Evolutionary conservation across 2,888 invertebrate species (phyloP).

Genomic region (Synergus laeviventris): DNA sequence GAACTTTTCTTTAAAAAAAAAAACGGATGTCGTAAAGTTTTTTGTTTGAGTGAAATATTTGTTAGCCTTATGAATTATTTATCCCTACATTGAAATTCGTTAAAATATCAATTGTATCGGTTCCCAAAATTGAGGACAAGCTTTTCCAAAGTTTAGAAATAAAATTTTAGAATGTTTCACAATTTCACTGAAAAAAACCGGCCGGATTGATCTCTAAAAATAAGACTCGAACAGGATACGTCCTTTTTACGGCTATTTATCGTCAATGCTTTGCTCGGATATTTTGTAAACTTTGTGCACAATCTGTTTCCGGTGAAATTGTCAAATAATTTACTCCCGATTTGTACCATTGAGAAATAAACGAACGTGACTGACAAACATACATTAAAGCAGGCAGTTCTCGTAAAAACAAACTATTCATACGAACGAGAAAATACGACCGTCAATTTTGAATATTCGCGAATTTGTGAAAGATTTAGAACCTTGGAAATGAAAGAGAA

Average conservation of each 20-base stretch:
- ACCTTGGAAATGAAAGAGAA: slow-evolving; percentile 10
- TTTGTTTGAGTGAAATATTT: background rate
- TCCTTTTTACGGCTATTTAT: background rate
- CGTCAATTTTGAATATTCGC: slow-evolving; percentile 27
- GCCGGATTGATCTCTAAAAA: background rate
- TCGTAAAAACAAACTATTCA: slow-evolving; percentile 27
- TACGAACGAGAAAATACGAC: slow-evolving; percentile 5
- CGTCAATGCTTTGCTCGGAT: background rate
- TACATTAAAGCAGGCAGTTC: background rate
- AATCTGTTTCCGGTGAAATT: slow-evolving; percentile 36
- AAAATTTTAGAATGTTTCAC: background rate
- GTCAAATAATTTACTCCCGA: slow-evolving; percentile 22
- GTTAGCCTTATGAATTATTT: background rate
- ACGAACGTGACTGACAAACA: slow-evolving; percentile 23
- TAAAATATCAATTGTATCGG: too few relatives aligned
- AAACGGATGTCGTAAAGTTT: background rate
- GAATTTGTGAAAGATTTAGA: slow-evolving; percentile 22
- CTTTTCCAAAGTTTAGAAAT: slow-evolving; percentile 15
- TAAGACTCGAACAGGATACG: background rate
- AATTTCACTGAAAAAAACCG: background rate
- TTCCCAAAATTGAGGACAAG: background rate
- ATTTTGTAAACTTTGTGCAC: slow-evolving; percentile 28
- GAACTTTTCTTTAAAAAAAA: background rate
- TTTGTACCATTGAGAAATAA: slow-evolving; percentile 15
- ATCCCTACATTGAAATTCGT: background rate